Conservation (phyloP, 2,888 invertebrate species). For the Nomada ruficornis region DNA sequence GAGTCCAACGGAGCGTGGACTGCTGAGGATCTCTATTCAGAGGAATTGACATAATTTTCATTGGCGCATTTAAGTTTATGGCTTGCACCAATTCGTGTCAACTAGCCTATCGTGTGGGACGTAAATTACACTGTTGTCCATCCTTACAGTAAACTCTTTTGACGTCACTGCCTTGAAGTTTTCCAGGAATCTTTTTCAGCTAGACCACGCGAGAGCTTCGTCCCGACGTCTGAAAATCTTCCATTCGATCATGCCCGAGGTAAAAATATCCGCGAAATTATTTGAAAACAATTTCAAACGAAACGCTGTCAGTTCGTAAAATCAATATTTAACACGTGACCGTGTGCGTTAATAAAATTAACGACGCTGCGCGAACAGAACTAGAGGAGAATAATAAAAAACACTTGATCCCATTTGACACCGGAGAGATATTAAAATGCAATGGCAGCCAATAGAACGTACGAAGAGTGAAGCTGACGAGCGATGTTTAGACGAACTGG, state of each 20-base stretch:
- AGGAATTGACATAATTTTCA: constrained; percentile 26
- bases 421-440: neutral
- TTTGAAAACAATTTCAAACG: too few relatives aligned
- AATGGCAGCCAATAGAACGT: neutral
- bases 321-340: neutral
- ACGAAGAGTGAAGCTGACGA: neutral
- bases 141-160: constrained; percentile 11
- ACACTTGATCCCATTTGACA: neutral
- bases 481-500: neutral
- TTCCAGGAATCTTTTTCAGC: neutral
- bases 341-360: neutral
- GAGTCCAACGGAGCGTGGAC: neutral
- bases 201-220: neutral
- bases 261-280: too few relatives aligned
- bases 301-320: too few relatives aligned
- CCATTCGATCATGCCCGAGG: too few relatives aligned
- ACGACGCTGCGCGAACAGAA: neutral
- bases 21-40: neutral
- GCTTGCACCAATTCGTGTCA: constrained; percentile 37
- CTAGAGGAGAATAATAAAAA: neutral
- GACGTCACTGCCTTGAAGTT: constrained; percentile 19
- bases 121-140: constrained; percentile 24
- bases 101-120: constrained; percentile 27
- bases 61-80: constrained; percentile 33
- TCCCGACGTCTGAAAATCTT: too few relatives aligned